phyloP scores from a whole-genome alignment of 92 coral and sea anemone species.

The Palythoa grandiflora region DNA sequence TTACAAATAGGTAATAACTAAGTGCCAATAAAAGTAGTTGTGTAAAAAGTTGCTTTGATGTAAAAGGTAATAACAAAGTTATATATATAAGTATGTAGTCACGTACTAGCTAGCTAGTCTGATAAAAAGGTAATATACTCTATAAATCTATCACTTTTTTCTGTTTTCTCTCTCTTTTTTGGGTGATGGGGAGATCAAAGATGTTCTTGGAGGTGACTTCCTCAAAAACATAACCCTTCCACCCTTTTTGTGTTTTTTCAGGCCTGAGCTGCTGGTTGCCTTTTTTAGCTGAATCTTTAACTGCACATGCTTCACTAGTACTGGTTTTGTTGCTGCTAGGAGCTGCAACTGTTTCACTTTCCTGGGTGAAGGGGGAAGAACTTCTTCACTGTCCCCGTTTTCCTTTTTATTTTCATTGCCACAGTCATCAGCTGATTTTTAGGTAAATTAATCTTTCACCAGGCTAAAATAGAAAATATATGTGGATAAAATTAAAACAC shows the following conservation, averaged over 20 bases:
- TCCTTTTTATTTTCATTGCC: slow-evolving; percentile 2
- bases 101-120: slow-evolving; percentile 3
- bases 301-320: not conserved
- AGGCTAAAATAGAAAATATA: too few species aligned
- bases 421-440: not conserved
- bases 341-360: not conserved
- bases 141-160: not conserved
- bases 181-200: not conserved
- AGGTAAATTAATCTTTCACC: too few species aligned
- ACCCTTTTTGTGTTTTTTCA: slow-evolving; percentile 1
- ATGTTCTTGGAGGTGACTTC: slow-evolving; percentile 21
- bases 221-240: slow-evolving; percentile 19
- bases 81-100: not conserved
- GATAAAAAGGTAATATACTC: not conserved
- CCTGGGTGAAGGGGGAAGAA: not conserved
- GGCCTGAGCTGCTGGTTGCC: not conserved
- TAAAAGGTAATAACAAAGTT: not conserved
- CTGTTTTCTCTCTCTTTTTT: not conserved
- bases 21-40: slow-evolving; percentile 3
- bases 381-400: slow-evolving; percentile 5
- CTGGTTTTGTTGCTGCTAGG: not conserved
- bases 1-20: slow-evolving; percentile 12
- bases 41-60: not conserved
- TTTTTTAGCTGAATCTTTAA: not conserved
- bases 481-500: too few species aligned